Base-by-base conservation (phyloP, 2,113 vertebrate genomes). In the Onychostoma macrolepis region DNA sequence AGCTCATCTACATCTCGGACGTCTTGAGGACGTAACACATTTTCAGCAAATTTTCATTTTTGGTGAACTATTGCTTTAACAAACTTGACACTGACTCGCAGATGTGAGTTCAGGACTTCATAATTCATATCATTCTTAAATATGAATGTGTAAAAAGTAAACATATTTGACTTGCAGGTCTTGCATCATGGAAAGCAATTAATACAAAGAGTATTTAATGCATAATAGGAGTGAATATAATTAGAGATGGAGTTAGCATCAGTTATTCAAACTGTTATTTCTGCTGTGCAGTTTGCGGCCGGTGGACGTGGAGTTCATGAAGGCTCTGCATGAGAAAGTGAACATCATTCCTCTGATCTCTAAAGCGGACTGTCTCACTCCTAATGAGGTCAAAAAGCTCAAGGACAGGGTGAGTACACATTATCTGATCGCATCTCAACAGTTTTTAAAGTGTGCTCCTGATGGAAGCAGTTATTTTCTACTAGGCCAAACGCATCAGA, bases 251-350 rank as follows among this genome's bases (percentile, higher is more conserved):
- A 45, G 11, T 45, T 2, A 21, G n/a, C 75, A 78, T 53, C 9
- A 3, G 28, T 4, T 38, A 10, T 19, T 71, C 19, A 11, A 9
- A 53, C 17, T 79, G 53, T 71, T 5, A 2, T 8, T 17, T 26
- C 5, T 77, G 26, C 0, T 92, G 72, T 75, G 1, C 92, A 99
- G 98, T 53, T 90, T 99, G 90, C 96, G 98, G 87, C 98, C 98
- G 0, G 97, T 99, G 85, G 98, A 99, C 33, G 97, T 99, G 10
- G 97, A 97, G 87, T 99, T 99, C 93, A 99, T 99, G 98, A 99
- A 98, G 92, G 98, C 97, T 3, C 94, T 99, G 61, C 98, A 99
- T 6, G 98, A 99, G 93, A 99, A 99, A 89, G 98, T 99, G 74
- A 99, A 99, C 92, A 97, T 99, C 4, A 97, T 99, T 33, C 98